These are phyloP conservation scores for Barbus barbus DNA, from an alignment of 2,113 vertebrate species.

Conservation along the genomic window DNA sequence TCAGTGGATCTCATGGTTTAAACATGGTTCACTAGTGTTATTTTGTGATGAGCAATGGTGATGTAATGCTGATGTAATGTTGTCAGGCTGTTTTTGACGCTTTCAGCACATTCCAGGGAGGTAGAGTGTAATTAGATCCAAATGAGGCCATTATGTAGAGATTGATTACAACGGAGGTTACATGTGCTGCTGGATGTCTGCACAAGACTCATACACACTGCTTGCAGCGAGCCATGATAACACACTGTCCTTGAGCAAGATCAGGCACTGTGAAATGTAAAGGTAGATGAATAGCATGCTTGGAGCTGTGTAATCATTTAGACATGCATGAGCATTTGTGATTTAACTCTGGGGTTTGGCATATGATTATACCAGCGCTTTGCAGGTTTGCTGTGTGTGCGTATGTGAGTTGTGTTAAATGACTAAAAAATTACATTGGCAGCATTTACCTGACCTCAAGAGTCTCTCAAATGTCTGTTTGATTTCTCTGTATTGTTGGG, in stretches of 20 bases:
- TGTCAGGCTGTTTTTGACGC: background rate
- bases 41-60: background rate
- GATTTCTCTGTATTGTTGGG: background rate
- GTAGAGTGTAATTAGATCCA: slow-evolving; percentile 21
- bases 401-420: background rate
- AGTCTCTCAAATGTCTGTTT: background rate
- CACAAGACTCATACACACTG: background rate
- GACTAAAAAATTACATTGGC: background rate
- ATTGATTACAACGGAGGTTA: slow-evolving; percentile 40
- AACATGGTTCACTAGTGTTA: background rate
- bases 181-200: background rate
- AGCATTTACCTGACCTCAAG: background rate
- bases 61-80: slow-evolving; percentile 25
- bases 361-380: background rate
- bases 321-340: background rate
- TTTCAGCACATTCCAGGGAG: slow-evolving; percentile 32
- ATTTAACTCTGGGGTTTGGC: slow-evolving; percentile 9
- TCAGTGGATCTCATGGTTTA: background rate
- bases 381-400: background rate
- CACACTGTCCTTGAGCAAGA: slow-evolving; percentile 44
- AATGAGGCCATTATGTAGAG: slow-evolving; percentile 42
- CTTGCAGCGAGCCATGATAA: background rate
- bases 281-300: slow-evolving; percentile 26
- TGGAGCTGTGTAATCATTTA: slow-evolving; percentile 2
- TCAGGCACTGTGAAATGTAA: slow-evolving; percentile 15